Percentiles rank a stretch among this genome's conserved stretches.
phyloP scores from a whole-genome alignment of 2,113 vertebrate genomes.

The Axis porcinus region DNA sequence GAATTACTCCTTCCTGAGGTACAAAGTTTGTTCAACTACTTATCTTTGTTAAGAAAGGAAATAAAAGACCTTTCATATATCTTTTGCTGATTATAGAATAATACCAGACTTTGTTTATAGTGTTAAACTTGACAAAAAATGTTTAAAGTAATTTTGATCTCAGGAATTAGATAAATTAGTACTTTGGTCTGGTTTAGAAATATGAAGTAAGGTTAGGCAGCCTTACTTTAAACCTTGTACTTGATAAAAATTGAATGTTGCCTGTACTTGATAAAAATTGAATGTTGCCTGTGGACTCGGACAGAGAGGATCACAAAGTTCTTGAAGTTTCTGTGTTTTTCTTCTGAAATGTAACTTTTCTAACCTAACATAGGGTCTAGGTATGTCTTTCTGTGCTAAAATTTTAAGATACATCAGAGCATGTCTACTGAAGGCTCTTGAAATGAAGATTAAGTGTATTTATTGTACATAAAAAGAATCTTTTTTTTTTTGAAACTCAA shows the following conservation, averaged over 20 bases:
- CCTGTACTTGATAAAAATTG: neutral
- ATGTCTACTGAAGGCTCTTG: neutral
- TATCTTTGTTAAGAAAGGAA: slow-evolving; percentile 17
- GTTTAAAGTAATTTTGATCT: neutral
- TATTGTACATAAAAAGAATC: neutral
- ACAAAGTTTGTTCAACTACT: neutral
- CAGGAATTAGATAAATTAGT: slow-evolving; percentile 16
- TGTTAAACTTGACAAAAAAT: neutral
- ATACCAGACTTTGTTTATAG: neutral
- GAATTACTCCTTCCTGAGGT: neutral
- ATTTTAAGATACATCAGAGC: neutral
- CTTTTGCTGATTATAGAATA: neutral
- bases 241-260: neutral
- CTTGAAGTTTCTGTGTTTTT: neutral
- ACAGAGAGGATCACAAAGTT: neutral
- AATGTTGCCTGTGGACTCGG: neutral
- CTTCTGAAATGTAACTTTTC: neutral
- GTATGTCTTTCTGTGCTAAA: neutral
- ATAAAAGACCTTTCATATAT: neutral
- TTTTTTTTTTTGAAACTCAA: neutral
- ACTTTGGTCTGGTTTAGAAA: neutral
- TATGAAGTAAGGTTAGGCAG: neutral
- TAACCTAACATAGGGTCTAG: neutral
- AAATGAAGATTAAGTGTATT: neutral
- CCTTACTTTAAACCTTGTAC: neutral